A percentile compares a stretch with the other conserved stretches of the same genome.
Conservation (phyloP, 2,113 vertebrate genomes). For the Phrynosoma blainvillii region DNA sequence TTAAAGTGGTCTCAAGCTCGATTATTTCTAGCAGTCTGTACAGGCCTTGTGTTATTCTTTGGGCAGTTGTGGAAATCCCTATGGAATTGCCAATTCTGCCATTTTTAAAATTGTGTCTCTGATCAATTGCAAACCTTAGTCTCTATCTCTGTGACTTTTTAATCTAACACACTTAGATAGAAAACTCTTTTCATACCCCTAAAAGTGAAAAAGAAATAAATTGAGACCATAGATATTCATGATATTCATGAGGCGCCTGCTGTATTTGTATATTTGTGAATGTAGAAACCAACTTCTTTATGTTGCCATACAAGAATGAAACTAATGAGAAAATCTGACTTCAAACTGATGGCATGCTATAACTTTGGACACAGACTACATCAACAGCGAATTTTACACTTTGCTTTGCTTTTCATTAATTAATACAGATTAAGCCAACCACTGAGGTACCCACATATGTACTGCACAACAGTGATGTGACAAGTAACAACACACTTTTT, state of each 20-base stretch:
- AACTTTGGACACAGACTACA: not conserved
- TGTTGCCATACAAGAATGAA: conserved; percentile 11
- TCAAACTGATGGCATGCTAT: conserved; percentile 5
- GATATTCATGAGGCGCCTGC: not conserved
- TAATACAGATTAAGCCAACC: conserved; percentile 16
- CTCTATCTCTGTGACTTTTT: not conserved
- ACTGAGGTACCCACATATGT: not conserved
- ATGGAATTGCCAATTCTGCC: too few species aligned
- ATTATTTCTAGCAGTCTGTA: too few species aligned
- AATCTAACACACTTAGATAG: not conserved
- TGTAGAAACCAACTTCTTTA: not conserved
- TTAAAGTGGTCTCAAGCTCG: too few species aligned
- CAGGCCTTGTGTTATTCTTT: too few species aligned
- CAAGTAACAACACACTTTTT: conserved; percentile 3
- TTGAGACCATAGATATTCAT: not conserved
- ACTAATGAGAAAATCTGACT: not conserved
- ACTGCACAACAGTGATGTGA: conserved; percentile 3
- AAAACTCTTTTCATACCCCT: not conserved
- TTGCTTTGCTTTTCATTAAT: conserved; percentile 30
- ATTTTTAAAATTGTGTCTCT: too few species aligned
- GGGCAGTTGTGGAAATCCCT: too few species aligned
- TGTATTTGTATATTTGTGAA: not conserved
- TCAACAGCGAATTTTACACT: conserved; percentile 6
- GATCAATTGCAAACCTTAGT: too few species aligned
- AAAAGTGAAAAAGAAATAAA: not conserved